Conservation (phyloP, 2,797 vertebrate genomes). For the Scolopax bukidnonensis region DNA sequence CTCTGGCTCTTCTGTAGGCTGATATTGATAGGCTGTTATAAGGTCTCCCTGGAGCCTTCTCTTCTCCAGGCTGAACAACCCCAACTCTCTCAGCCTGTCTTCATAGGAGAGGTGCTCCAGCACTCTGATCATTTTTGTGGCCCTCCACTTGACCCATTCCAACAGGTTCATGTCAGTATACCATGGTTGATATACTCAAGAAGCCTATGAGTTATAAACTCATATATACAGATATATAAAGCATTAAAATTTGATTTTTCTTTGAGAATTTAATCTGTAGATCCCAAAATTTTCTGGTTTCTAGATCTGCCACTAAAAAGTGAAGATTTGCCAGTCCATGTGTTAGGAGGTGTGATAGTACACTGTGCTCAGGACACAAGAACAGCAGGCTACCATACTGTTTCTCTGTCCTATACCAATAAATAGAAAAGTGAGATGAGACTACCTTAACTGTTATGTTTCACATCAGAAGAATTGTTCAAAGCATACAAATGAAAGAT, state of each 20-base stretch:
- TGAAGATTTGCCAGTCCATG: neutral
- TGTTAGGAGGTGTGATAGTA: neutral
- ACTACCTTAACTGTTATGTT: neutral
- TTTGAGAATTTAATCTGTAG: neutral
- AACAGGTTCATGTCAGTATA: too few species aligned
- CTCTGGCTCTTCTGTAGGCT: too few species aligned
- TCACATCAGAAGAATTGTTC: neutral
- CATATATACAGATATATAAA: neutral
- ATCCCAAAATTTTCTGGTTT: accelerated
- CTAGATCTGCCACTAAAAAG: neutral
- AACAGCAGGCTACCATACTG: neutral
- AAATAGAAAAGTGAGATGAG: neutral
- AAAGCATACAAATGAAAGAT: neutral
- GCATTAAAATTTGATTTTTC: neutral
- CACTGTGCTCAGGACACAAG: neutral
- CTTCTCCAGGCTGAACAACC: too few species aligned
- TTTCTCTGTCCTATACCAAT: neutral
- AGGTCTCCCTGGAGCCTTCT: too few species aligned
- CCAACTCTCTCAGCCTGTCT: too few species aligned
- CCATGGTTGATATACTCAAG: neutral
- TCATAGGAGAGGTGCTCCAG: too few species aligned
- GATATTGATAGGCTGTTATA: too few species aligned
- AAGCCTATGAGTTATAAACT: neutral
- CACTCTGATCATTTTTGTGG: too few species aligned
- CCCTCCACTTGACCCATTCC: too few species aligned